Percentiles rank a stretch among this genome's conserved stretches.
Evolutionary conservation across 2,113 vertebrate species (phyloP).

Genomic region (Hymenochirus boettgeri): DNA sequence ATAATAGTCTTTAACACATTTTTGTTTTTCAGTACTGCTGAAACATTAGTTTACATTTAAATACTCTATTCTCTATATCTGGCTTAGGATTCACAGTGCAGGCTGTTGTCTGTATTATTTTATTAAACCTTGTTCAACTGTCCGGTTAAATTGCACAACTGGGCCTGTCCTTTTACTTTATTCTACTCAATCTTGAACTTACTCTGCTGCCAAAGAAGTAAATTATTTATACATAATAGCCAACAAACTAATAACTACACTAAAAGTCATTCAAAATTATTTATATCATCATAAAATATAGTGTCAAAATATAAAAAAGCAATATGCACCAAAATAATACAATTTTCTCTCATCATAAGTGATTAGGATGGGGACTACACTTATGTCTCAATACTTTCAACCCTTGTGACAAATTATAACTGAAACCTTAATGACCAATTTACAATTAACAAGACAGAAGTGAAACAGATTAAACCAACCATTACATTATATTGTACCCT

Average conservation of each 20-base stretch:
- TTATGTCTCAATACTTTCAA: conserved; percentile 71
- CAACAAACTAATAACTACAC: conserved; percentile 72
- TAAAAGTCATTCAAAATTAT: conserved; percentile 82
- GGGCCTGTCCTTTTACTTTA: conserved; percentile 70
- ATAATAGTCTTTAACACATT: no score
- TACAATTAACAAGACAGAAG: conserved; percentile 83
- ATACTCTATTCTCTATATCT: no score
- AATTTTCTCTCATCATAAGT: conserved; percentile 80
- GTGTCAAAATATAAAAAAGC: conserved; percentile 80
- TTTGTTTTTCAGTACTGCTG: no score
- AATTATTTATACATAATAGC: conserved; percentile 80
- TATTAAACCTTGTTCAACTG: no score
- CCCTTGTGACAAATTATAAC: conserved; percentile 78
- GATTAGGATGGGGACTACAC: conserved; percentile 73
- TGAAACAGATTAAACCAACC: conserved; percentile 83
- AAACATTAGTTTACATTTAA: no score
- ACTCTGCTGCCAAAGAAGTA: conserved; percentile 72
- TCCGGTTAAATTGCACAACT: conserved; percentile 56
- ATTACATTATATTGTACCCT: conserved; percentile 76
- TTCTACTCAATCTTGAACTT: conserved; percentile 77
- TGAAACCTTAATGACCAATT: conserved; percentile 82
- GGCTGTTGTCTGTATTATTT: no score
- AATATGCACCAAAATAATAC: conserved; percentile 76
- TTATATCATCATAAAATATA: conserved; percentile 77
- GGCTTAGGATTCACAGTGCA: no score